phyloP scores from a whole-genome alignment of 2,113 vertebrate species.

The human (Homo sapiens) region DNA sequence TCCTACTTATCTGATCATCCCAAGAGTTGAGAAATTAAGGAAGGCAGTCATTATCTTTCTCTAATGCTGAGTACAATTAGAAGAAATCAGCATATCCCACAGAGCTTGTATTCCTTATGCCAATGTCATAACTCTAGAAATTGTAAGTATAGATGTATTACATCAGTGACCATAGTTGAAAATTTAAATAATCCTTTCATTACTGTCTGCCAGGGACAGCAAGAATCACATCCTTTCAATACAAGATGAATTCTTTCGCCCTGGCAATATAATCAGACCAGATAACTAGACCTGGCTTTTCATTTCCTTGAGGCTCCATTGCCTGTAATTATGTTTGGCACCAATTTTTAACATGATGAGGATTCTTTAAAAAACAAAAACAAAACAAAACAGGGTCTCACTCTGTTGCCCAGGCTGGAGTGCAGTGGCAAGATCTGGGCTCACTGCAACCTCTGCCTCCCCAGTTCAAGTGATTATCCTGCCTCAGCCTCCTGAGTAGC shows the following conservation, averaged over 20 bases:
- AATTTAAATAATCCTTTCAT: not conserved
- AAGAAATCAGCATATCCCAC: not conserved
- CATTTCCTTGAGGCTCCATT: not conserved
- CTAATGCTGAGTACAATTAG: not conserved
- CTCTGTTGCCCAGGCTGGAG: too few species aligned
- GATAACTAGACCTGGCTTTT: not conserved
- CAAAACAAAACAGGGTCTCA: too few species aligned
- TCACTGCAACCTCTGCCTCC: too few species aligned
- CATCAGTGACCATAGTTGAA: not conserved
- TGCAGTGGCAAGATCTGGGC: too few species aligned
- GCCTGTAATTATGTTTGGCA: not conserved
- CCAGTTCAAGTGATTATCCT: too few species aligned
- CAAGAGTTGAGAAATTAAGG: not conserved
- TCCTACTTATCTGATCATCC: not conserved
- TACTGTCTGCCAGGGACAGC: not conserved
- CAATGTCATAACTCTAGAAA: not conserved
- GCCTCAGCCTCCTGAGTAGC: too few species aligned
- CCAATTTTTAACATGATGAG: not conserved
- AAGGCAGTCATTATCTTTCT: not conserved
- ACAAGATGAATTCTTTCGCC: not conserved
- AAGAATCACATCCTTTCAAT: not conserved
- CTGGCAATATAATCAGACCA: not conserved
- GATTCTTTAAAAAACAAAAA: not conserved
- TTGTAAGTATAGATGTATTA: not conserved
- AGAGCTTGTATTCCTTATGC: not conserved